Evolutionary conservation across 2,888 invertebrate genomes (phyloP), one percentile per base, ranked within the genome.

Genomic region (Axea sp.): DNA sequence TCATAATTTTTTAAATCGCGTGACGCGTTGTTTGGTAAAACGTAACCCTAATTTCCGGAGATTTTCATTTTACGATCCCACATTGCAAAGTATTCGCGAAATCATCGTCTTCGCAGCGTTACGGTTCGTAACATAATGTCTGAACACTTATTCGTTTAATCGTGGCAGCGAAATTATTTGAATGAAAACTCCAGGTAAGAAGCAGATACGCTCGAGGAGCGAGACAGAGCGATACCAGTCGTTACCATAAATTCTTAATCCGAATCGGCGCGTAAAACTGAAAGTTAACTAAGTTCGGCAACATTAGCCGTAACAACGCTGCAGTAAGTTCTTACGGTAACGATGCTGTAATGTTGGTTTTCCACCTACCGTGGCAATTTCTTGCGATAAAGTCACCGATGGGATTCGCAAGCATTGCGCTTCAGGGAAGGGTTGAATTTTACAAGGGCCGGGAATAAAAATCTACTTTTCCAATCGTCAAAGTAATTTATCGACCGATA

Each of bases 231-330:
- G 64, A 77, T 76, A 74, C 71, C 53, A 72, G 80, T 74, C 84
- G 85, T 87, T 84, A 86, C 68, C 82, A 80, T 87, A 86, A 87
- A 87, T 87, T 86, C 86, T 86, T 87, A 86, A 87, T 86, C 82
- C 86, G 81, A 86, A 87, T 87, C 83, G 84, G 76, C 80, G 83
- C 81, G 85, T 86, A 87, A 86, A 87, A 85, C 85, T 86, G 84
- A 87, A 86, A 87, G 85, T 86, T 86, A 82, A 82, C 83, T 80
- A 83, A 83, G 83, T 84, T 83, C 78, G 84, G 83, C 80, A 82
- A 83, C 85, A 86, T 87, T 85, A 86, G 84, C 86, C 82, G 86
- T 86, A 86, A 86, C 84, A 84, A 82, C 82, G 83, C 80, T 74
- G 79, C 79, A 77, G 81, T 81, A 81, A 83, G 83, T 86, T 84